Percentiles rank a stretch among this genome's conserved stretches.
Evolutionary conservation across 2,113 vertebrate species (phyloP).

Genomic region (Guaruba guarouba): DNA sequence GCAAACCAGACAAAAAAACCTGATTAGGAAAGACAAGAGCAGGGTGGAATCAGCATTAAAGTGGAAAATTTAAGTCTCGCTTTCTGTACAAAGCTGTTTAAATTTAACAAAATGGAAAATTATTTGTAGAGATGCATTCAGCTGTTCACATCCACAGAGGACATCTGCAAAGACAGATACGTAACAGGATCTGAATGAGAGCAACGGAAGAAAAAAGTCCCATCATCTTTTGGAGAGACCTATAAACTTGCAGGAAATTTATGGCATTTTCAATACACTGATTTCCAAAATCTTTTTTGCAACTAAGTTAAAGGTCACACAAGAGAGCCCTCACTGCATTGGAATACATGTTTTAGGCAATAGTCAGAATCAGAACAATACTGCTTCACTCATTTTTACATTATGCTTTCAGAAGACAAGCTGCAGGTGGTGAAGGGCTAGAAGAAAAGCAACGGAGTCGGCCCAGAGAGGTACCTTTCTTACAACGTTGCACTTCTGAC

Average conservation of each 20-base stretch:
- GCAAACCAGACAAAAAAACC: background rate
- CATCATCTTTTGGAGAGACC: background rate
- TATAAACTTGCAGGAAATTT: background rate
- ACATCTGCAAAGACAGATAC: background rate
- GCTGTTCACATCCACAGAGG: background rate
- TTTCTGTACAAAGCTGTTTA: background rate
- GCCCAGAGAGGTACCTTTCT: slow-evolving; percentile 53
- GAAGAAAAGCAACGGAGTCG: background rate
- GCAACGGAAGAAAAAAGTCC: background rate
- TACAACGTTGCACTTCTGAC: slow-evolving; percentile 21
- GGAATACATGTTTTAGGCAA: background rate
- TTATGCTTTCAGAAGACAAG: slow-evolving; percentile 46
- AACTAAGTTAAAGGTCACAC: background rate
- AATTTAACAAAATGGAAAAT: background rate
- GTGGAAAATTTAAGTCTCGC: background rate
- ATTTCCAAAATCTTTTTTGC: background rate
- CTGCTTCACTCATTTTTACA: slow-evolving; percentile 18
- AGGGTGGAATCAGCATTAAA: background rate
- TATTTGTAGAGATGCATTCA: background rate
- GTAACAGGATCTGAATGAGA: background rate
- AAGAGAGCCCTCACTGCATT: background rate
- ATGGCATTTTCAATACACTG: background rate
- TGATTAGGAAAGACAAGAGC: background rate
- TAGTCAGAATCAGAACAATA: background rate
- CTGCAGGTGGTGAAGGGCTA: background rate